Conservation (phyloP, 2,888 invertebrate species). For the Cryptophagus acutangulus region DNA sequence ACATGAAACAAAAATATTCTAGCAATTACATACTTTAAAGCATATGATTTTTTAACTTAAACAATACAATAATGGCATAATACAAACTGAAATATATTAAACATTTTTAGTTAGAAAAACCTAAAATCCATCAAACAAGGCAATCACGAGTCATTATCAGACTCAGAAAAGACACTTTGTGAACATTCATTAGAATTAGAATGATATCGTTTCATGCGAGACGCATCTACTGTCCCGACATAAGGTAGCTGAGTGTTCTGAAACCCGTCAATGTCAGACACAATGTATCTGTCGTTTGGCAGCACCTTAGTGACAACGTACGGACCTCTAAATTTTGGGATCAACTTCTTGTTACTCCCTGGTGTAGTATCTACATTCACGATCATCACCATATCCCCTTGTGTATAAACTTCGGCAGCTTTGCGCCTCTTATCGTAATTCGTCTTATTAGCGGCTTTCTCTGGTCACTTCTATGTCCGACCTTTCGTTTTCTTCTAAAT, state of each 20-base stretch:
- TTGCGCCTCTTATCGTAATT: constrained; percentile 18
- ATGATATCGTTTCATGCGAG: too few relatives aligned
- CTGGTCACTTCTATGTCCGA: constrained; percentile 4
- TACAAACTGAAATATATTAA: too few relatives aligned
- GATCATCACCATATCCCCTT: constrained; percentile 24
- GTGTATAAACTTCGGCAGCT: constrained; percentile 11
- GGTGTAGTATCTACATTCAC: constrained; percentile 21
- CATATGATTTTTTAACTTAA: too few relatives aligned
- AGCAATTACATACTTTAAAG: too few relatives aligned
- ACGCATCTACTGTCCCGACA: too few relatives aligned
- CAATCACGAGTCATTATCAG: too few relatives aligned
- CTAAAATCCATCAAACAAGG: too few relatives aligned
- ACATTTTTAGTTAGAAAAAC: too few relatives aligned
- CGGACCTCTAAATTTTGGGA: constrained; percentile 25
- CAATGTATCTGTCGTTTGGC: constrained; percentile 26
- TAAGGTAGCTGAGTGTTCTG: constrained; percentile 19
- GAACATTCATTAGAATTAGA: too few relatives aligned
- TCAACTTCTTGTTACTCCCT: constrained; percentile 24
- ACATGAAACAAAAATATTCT: too few relatives aligned
- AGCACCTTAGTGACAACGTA: constrained; percentile 23
- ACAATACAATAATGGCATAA: too few relatives aligned
- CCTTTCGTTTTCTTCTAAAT: constrained; percentile 1
- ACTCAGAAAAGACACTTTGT: too few relatives aligned
- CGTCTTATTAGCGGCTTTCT: constrained; percentile 5
- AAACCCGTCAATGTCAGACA: constrained; percentile 21